These are phyloP conservation scores for Digitonthophagus gazella DNA, from an alignment of 2,888 invertebrate genomes.

Conservation along the genomic window DNA sequence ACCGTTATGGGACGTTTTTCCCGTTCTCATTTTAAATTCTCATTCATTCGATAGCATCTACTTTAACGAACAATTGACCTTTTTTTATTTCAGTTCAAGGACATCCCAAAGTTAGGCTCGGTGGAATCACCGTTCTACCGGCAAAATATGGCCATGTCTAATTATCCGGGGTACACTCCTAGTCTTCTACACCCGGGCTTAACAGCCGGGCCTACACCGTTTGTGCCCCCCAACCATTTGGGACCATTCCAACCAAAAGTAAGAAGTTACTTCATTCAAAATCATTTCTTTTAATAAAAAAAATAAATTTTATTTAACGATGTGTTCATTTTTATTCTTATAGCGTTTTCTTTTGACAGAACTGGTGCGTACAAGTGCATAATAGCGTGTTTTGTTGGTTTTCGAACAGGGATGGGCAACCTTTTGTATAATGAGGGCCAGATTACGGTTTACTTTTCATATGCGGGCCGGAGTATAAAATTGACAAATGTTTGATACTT, in stretches of 20 bases:
- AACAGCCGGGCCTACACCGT: constrained; percentile 73
- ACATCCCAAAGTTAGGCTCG: constrained; percentile 80
- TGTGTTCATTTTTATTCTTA: not conserved
- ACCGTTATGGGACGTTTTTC: not conserved
- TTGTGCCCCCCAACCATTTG: constrained; percentile 84
- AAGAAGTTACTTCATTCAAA: constrained; percentile 24
- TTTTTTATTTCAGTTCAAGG: constrained; percentile 67
- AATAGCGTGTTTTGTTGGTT: too few relatives aligned
- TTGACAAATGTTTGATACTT: too few relatives aligned
- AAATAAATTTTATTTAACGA: not conserved
- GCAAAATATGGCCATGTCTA: constrained; percentile 68
- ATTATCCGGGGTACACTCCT: constrained; percentile 76
- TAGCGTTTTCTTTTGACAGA: too few relatives aligned
- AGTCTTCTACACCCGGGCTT: constrained; percentile 76
- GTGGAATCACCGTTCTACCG: constrained; percentile 79
- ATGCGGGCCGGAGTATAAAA: too few relatives aligned
- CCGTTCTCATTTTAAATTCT: not conserved
- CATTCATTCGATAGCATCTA: not conserved
- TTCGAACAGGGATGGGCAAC: too few relatives aligned
- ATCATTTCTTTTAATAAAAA: not conserved
- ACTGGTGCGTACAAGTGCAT: too few relatives aligned
- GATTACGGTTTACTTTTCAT: too few relatives aligned
- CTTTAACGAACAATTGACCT: not conserved
- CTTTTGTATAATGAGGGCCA: too few relatives aligned
- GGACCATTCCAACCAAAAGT: constrained; percentile 90